Conservation (phyloP, 2,888 invertebrate species). For the Apoderus coryli region DNA sequence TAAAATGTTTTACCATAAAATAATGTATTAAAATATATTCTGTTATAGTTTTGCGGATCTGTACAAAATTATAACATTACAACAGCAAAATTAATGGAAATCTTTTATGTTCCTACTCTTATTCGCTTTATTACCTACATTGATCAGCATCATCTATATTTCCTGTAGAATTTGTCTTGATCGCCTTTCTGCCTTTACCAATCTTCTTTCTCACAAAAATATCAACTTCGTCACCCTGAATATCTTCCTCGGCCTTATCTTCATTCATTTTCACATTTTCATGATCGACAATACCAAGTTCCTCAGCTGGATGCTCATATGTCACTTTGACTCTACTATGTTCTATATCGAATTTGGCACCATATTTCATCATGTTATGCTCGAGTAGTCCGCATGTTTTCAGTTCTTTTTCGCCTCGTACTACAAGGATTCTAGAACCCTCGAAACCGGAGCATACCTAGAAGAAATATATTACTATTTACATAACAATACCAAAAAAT, state of each 20-base stretch:
- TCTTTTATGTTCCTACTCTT: too few relatives aligned
- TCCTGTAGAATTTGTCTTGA: not conserved
- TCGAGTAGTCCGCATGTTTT: conserved; percentile 66
- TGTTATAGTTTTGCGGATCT: too few relatives aligned
- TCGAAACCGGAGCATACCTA: conserved; percentile 61
- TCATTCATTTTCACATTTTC: conserved; percentile 11
- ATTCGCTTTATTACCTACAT: too few relatives aligned
- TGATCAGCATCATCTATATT: conserved; percentile 1
- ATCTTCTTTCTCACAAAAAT: conserved; percentile 18
- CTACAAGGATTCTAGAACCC: conserved; percentile 67
- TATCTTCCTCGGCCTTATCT: conserved; percentile 20
- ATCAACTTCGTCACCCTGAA: conserved; percentile 19
- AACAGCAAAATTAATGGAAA: too few relatives aligned
- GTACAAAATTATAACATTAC: too few relatives aligned
- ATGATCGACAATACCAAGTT: conserved; percentile 26
- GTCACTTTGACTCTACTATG: conserved; percentile 38
- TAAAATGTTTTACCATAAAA: too few relatives aligned
- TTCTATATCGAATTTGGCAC: conserved; percentile 42
- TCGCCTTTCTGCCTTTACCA: conserved; percentile 15
- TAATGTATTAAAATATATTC: too few relatives aligned
- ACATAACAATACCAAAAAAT: too few relatives aligned
- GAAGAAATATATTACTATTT: conserved; percentile 4
- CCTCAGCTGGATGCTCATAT: conserved; percentile 42
- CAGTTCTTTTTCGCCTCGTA: conserved; percentile 62
- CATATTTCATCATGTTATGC: conserved; percentile 47